Evolutionary conservation across 2,888 invertebrate genomes (phyloP), one percentile per base, ranked within the genome.

Genomic region (Rhynchonema sp.): DNA sequence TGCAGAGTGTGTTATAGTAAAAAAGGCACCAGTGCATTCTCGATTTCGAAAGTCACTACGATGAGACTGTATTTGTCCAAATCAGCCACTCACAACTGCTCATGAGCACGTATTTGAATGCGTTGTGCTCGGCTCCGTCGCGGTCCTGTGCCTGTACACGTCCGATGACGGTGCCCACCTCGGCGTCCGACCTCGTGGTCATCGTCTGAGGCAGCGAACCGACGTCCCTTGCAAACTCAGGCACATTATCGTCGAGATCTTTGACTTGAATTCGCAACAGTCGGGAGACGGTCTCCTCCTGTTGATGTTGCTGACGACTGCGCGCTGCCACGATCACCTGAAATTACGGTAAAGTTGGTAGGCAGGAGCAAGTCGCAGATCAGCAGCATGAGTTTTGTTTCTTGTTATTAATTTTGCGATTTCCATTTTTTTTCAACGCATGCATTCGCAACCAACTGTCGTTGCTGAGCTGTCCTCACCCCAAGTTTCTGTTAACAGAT

Each of bases 141-240:
- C 82, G 81, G 75, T 92, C 92, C 63, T 86, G 80, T 2, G 78
- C 78, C 71, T 84, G 80, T 25, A 89, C 82, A 73, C 84, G 80
- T 28, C 87, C 85, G 57, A 90, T 87, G 79, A 88, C 88, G 1
- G 87, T 88, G 22, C 87, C 87, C 22, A 86, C 82, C 53, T 38
- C 38, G 9, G 38, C 38, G 17, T 38, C 38, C 17, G 38, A 38
- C 38, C 38, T 6, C 38, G 17, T 17, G 9, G 17, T 13, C 6
- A 38, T 13, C 38, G 38, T 38, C 38, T 38, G 9, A n/a, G n/a
- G n/a, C n/a, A n/a, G n/a, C n/a, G n/a, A n/a, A n/a, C n/a, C 52
- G 23, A 6, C 55, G 28, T 25, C 28, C 13, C 26, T 3, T 13
- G 28, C 28, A 9, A 55, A 30, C 30, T 2, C 2, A 6, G 55